Conservation (phyloP, 2,113 vertebrate species). For the Melanocharis versteri region DNA sequence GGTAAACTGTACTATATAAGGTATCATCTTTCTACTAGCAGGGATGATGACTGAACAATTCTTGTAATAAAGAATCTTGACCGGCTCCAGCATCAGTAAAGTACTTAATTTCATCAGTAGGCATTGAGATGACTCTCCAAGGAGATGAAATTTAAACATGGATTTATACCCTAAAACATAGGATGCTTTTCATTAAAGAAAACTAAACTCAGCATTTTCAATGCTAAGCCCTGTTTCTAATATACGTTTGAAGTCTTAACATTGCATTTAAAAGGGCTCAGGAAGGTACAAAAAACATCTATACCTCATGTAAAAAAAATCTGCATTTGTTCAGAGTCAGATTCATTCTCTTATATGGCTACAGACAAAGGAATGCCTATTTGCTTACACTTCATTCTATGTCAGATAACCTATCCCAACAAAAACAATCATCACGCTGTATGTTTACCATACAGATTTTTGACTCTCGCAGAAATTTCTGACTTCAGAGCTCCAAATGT, state of each 20-base stretch:
- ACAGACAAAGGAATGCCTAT: not conserved
- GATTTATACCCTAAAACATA: not conserved
- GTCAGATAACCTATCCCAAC: not conserved
- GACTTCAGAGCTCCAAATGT: not conserved
- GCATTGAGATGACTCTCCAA: not conserved
- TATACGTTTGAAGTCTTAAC: not conserved
- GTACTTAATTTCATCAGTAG: not conserved
- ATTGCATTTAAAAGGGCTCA: not conserved
- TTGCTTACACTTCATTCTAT: not conserved
- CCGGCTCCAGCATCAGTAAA: not conserved
- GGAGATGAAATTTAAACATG: not conserved
- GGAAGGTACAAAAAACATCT: not conserved
- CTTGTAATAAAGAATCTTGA: not conserved
- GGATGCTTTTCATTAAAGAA: not conserved
- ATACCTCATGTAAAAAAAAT: not conserved
- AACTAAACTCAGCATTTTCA: not conserved
- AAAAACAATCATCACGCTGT: not conserved
- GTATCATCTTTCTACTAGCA: not conserved
- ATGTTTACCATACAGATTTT: not conserved
- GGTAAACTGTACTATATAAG: not conserved
- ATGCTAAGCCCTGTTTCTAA: not conserved
- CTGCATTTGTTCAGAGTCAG: not conserved
- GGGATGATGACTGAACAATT: not conserved
- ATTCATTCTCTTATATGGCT: not conserved
- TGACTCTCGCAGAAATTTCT: not conserved